Percentiles rank a stretch among this genome's conserved stretches.
These are phyloP conservation scores for Pristionchus japonicus DNA, from an alignment of 2,888 invertebrate species.

Conservation along the genomic window DNA sequence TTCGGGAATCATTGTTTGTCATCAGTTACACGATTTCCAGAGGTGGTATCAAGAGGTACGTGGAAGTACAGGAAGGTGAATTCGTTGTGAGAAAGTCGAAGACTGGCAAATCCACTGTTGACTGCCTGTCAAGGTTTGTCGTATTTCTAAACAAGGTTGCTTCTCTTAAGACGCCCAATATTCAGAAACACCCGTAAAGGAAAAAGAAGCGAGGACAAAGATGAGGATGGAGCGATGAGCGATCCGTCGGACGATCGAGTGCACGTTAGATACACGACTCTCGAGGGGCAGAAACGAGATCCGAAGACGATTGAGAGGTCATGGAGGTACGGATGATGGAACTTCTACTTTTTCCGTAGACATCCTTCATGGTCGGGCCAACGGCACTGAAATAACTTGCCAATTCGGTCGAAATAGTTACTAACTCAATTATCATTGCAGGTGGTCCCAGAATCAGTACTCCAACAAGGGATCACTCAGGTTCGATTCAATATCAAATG, in stretches of 20 bases:
- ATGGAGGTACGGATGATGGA: background rate
- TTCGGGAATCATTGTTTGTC: background rate
- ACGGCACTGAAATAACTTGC: too few species aligned
- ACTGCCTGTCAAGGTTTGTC: background rate
- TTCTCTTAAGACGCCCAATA: too few species aligned
- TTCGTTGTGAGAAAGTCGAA: background rate
- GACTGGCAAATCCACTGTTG: background rate
- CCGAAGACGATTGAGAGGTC: background rate
- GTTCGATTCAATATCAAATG: too few species aligned
- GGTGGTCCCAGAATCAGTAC: too few species aligned
- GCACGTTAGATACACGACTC: background rate
- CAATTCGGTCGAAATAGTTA: too few species aligned
- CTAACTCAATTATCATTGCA: background rate
- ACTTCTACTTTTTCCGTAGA: too few species aligned
- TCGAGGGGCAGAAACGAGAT: background rate
- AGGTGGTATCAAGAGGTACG: background rate
- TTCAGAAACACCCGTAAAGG: background rate
- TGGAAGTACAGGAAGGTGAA: background rate
- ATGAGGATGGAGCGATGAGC: background rate
- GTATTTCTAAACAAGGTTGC: too few species aligned
- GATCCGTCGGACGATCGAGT: background rate
- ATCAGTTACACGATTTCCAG: background rate
- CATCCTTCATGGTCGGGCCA: too few species aligned
- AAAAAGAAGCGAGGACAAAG: background rate
- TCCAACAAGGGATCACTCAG: too few species aligned